Percentiles rank a stretch among this genome's conserved stretches.
These are phyloP conservation scores for Rhagophthalmus giganteus DNA, from an alignment of 2,888 invertebrate genomes.

Conservation along the genomic window DNA sequence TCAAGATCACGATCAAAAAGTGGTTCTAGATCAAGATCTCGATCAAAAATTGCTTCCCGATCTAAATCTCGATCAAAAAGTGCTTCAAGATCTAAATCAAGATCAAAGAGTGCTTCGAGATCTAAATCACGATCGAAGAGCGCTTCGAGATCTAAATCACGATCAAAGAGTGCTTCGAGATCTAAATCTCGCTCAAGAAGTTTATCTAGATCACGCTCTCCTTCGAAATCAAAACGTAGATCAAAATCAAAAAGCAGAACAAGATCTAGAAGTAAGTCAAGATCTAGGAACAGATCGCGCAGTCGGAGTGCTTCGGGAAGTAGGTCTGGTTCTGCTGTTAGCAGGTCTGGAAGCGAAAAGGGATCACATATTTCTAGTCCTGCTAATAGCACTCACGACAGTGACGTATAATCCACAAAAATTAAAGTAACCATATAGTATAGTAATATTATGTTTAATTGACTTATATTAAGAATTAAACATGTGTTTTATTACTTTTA, in stretches of 20 bases:
- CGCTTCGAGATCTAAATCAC: conserved; percentile 37
- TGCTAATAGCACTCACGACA: conserved; percentile 19
- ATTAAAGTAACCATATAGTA: neutral
- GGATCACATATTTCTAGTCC: conserved; percentile 29
- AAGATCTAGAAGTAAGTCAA: conserved; percentile 32
- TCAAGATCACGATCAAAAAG: conserved; percentile 50
- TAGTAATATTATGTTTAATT: no score
- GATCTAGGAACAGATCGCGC: conserved; percentile 40
- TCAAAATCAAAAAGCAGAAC: conserved; percentile 19
- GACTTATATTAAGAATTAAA: no score
- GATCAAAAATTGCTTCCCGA: conserved; percentile 48
- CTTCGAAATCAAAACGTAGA: conserved; percentile 44
- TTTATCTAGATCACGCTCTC: conserved; percentile 43
- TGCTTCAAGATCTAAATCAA: conserved; percentile 43
- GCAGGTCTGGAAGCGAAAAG: conserved; percentile 19
- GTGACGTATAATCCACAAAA: conserved; percentile 11
- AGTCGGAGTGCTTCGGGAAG: conserved; percentile 22
- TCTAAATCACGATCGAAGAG: conserved; percentile 47
- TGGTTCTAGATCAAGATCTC: conserved; percentile 52
- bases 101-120: conserved; percentile 38
- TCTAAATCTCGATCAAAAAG: conserved; percentile 50
- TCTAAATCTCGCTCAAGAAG: conserved; percentile 24
- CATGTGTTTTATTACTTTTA: no score
- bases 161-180: conserved; percentile 30
- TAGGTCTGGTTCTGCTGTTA: conserved; percentile 8